Evolutionary conservation across 2,888 invertebrate genomes (phyloP).

Genomic region (Campopleginae sp.): DNA sequence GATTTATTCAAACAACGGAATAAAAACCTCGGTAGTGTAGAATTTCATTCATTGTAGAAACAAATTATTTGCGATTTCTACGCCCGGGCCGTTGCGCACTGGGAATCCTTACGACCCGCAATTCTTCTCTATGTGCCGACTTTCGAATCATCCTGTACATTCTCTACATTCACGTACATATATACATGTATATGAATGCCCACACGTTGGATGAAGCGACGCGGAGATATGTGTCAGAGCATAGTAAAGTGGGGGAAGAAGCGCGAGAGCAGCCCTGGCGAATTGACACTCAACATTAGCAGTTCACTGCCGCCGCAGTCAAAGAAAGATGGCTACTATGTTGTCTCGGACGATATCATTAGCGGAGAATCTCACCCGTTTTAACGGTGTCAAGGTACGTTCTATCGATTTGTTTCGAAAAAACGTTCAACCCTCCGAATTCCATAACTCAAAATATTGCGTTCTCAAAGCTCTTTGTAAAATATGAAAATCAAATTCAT

Average conservation of each 20-base stretch:
- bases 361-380: conserved; percentile 89
- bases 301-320: conserved; percentile 78
- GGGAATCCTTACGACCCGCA: background rate
- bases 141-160: conserved; percentile 21
- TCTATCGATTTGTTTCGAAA: conserved; percentile 55
- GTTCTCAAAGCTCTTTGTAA: background rate
- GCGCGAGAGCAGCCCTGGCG: conserved; percentile 63
- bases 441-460: background rate
- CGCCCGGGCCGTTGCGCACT: no score
- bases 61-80: no score
- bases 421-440: background rate
- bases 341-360: conserved; percentile 90
- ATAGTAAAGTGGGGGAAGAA: conserved; percentile 57
- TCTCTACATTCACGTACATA: background rate
- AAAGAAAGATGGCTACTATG: conserved; percentile 90
- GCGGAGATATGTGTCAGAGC: conserved; percentile 1
- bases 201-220: background rate
- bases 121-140: background rate
- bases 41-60: no score
- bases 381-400: conserved; percentile 90
- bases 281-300: conserved; percentile 69
- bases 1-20: no score
- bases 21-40: no score
- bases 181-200: background rate
- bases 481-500: conserved; percentile 7